Evolutionary conservation across 2,888 invertebrate species (phyloP), one percentile per base, ranked within the genome.

Genomic region (Apotomis turbidana): DNA sequence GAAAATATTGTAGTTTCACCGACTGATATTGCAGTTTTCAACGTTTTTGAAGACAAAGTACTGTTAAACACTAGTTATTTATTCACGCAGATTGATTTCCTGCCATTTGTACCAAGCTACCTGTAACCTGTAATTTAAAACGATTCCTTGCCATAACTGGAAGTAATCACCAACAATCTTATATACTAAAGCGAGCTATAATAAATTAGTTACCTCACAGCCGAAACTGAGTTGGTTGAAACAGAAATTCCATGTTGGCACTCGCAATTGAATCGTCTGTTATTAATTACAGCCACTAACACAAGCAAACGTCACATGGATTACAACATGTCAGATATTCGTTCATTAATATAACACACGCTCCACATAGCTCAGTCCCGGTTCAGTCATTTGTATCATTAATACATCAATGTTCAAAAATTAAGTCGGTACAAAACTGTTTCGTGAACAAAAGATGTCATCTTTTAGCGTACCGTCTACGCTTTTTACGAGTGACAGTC

Each of bases 171-270:
- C 54, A 58, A 59, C 54, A 54, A 59, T 44, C 49, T 41, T 15
- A 58, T 27, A 3, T 51, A 63, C 51, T 52, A 59, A 64, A 71
- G 57, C 71, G 57, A 71, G 77, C 77, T 70, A 63, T 72, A 73
- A 60, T 61, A 75, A 75, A 75, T 73, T 70, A 73, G 46, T 81
- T 87, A 88, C 87, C 87, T 87, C 80, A 80, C 67, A 75, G 77
- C 73, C 74, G 78, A 74, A 78, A 77, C 75, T 73, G 74, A 36
- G 54, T 46, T 68, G 68, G 68, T 70, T 75, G 78, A 78, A 80
- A 81, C 76, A 81, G 77, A 78, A 85, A 86, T 86, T 89, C 90
- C 90, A 90, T 87, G 79, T 75, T 78, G 72, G 75, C 85, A 86
- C 85, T 83, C 79, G 79, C 75, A 76, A 78, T 74, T 76, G 74